A percentile compares a stretch with the other conserved stretches of the same genome.
Conservation (phyloP, 2,888 invertebrate genomes). For the Cantharis nigra region DNA sequence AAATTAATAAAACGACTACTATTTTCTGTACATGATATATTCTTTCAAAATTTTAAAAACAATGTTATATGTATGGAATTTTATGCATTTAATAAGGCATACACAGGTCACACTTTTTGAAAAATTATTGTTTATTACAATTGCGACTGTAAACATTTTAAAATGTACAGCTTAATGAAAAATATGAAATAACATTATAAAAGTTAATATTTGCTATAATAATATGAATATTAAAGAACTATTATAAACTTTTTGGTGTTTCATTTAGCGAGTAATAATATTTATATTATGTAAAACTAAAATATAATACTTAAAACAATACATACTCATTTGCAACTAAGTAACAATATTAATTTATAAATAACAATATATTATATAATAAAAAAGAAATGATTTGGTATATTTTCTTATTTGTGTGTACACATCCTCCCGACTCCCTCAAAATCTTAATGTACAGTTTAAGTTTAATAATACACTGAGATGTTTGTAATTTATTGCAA, state of each 20-base stretch:
- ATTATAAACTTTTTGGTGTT: conserved; percentile 29
- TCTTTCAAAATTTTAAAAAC: conserved; percentile 16
- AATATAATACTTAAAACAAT: conserved; percentile 28
- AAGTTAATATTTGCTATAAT: conserved; percentile 24
- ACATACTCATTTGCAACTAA: conserved; percentile 21
- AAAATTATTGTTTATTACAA: conserved; percentile 1
- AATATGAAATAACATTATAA: conserved; percentile 20
- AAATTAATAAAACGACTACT: neutral
- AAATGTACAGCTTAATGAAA: conserved; percentile 27
- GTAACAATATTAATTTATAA: conserved; percentile 26
- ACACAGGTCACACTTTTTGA: conserved; percentile 26
- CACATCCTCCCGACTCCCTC: neutral
- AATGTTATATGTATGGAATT: neutral
- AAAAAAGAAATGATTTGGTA: conserved; percentile 23
- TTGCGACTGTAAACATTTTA: neutral
- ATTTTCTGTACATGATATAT: conserved; percentile 19
- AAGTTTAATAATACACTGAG: neutral
- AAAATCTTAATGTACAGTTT: neutral
- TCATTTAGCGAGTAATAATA: conserved; percentile 17
- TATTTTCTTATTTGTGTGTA: conserved; percentile 12
- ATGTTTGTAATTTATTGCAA: neutral
- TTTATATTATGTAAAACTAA: conserved; percentile 14
- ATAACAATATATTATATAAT: conserved; percentile 21
- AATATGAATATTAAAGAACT: conserved; percentile 19
- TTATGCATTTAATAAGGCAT: conserved; percentile 19